These are phyloP conservation scores for Argentina silus DNA, from an alignment of 2,797 vertebrate species.

Conservation along the genomic window DNA sequence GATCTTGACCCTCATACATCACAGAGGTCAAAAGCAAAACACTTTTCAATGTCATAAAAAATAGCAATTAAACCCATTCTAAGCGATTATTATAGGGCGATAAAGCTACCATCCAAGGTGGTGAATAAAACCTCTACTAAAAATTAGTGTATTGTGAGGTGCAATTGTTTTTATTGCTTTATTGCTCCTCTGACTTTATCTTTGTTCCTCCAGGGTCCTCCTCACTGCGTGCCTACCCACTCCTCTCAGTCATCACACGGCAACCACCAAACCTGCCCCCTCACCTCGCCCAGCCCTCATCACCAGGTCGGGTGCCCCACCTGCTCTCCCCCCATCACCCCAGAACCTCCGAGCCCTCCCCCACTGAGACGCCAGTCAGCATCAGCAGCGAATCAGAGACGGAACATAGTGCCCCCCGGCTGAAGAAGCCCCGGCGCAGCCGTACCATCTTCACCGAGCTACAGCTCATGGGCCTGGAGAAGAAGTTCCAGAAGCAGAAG, in stretches of 20 bases:
- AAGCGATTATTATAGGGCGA: conserved; percentile 59
- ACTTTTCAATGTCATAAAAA: conserved; percentile 63
- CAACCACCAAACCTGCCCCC: conserved; percentile 80
- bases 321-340: conserved; percentile 77
- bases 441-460: conserved; percentile 98
- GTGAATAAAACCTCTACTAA: conserved; percentile 22
- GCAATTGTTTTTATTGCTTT: conserved; percentile 33
- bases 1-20: conserved; percentile 66
- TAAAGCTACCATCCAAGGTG: conserved; percentile 22
- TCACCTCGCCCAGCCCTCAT: conserved; percentile 57
- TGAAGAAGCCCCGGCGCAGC: conserved; percentile 93
- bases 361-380: conserved; percentile 77
- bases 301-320: conserved; percentile 59
- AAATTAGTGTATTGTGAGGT: neutral
- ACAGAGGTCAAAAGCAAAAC: conserved; percentile 70
- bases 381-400: conserved; percentile 95
- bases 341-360: conserved; percentile 45
- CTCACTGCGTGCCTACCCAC: conserved; percentile 87
- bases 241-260: conserved; percentile 91
- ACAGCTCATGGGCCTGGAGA: conserved; percentile 98
- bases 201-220: conserved; percentile 80
- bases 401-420: conserved; percentile 80
- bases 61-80: conserved; percentile 60
- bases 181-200: conserved; percentile 21
- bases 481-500: conserved; percentile 99